Percentiles rank a stretch among this genome's conserved stretches.
phyloP scores from a whole-genome alignment of 2,113 vertebrate species.

The Sceloporus tristichus region DNA sequence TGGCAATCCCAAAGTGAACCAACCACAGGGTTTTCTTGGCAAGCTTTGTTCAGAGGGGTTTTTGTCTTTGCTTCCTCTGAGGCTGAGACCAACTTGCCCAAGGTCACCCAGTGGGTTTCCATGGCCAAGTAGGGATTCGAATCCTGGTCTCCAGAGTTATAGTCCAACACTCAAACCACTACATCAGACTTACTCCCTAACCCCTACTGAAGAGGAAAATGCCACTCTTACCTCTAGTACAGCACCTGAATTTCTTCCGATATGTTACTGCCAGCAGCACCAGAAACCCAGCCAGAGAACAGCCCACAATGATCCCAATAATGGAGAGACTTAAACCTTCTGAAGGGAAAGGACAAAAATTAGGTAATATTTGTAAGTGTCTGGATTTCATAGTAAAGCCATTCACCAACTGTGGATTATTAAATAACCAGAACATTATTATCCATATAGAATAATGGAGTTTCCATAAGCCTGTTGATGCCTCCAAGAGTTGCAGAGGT shows the following conservation, averaged over 20 bases:
- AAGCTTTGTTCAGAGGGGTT: no score
- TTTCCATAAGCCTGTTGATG: background rate
- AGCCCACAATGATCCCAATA: fast-evolving
- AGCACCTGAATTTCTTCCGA: fast-evolving
- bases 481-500: background rate
- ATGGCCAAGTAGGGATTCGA: no score
- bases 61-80: no score
- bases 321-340: fast-evolving
- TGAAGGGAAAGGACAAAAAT: background rate
- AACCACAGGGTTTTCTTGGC: no score
- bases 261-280: background rate
- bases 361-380: background rate
- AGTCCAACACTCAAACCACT: no score
- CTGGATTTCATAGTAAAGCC: background rate
- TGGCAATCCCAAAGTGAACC: no score
- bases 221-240: background rate
- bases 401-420: background rate
- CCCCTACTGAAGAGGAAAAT: background rate
- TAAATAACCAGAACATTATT: background rate
- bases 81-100: no score
- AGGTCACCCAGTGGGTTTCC: background rate
- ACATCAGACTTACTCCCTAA: no score
- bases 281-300: fast-evolving
- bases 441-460: no score
- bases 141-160: background rate